Percentiles rank a stretch among this genome's conserved stretches.
Conservation (phyloP, 2,797 vertebrate genomes). For the Cossypha heuglini region DNA sequence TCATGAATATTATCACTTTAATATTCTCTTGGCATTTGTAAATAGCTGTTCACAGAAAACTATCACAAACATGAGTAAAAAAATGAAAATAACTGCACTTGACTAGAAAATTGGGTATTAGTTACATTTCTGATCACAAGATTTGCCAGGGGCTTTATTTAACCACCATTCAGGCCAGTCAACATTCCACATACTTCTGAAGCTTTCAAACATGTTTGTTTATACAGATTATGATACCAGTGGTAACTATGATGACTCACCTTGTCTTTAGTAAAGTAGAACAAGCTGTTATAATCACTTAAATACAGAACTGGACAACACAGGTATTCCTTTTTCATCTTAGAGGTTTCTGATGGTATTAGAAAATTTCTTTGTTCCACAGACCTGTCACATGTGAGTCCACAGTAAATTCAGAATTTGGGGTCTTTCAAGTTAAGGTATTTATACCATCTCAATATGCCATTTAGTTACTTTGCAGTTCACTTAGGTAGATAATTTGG, state of each 20-base stretch:
- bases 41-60: slow-evolving; percentile 22
- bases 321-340: not conserved
- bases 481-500: not conserved
- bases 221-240: slow-evolving; percentile 55
- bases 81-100: slow-evolving; percentile 53
- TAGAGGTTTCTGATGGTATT: not conserved
- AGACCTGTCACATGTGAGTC: not conserved
- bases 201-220: slow-evolving; percentile 59
- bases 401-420: not conserved
- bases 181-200: slow-evolving; percentile 59
- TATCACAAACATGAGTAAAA: slow-evolving; percentile 7
- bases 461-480: not conserved
- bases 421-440: not conserved
- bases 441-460: not conserved
- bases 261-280: slow-evolving; percentile 19
- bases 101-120: slow-evolving; percentile 65
- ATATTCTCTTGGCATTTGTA: slow-evolving; percentile 14
- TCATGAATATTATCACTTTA: not conserved
- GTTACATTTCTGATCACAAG: slow-evolving; percentile 62
- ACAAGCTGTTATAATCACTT: slow-evolving; percentile 1
- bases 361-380: not conserved
- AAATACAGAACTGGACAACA: not conserved
- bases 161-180: slow-evolving; percentile 55
- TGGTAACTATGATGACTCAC: slow-evolving; percentile 36
- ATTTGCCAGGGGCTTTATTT: slow-evolving; percentile 56